Conservation (phyloP, 2,113 vertebrate species). For the Glaucomys volans region DNA sequence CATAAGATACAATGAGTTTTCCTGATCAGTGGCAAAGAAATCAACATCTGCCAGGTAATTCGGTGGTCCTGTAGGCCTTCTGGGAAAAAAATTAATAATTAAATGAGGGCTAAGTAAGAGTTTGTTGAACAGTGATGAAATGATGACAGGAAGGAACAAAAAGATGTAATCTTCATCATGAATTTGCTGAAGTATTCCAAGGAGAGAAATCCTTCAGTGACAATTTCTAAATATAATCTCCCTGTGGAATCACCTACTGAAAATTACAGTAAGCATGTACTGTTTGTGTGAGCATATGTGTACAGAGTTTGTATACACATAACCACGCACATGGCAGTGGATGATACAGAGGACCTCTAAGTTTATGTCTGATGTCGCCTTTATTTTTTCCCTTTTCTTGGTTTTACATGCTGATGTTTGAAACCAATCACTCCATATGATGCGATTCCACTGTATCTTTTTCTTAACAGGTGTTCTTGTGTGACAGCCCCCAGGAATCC, state of each 20-base stretch:
- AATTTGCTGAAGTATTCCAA: constrained; percentile 29
- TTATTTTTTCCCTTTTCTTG: neutral
- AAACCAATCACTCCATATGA: neutral
- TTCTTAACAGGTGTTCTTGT: neutral
- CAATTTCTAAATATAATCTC: constrained; percentile 22
- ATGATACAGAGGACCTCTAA: neutral
- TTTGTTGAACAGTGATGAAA: neutral
- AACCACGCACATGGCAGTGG: neutral
- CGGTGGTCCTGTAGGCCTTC: neutral
- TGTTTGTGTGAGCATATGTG: constrained; percentile 4
- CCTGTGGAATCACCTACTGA: neutral
- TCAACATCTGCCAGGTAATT: neutral
- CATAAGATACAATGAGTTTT: neutral
- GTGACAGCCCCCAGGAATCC: neutral
- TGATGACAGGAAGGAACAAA: neutral
- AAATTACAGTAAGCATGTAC: neutral
- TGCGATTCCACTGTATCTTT: neutral
- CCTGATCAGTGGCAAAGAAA: constrained; percentile 36
- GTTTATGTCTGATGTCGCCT: neutral
- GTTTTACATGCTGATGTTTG: neutral
- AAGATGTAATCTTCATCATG: neutral
- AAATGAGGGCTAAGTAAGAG: neutral
- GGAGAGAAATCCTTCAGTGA: neutral
- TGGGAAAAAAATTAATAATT: neutral
- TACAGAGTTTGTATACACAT: neutral